These are phyloP conservation scores for Eutolmus rufibarbis DNA, from an alignment of 2,888 invertebrate genomes.

Conservation along the genomic window DNA sequence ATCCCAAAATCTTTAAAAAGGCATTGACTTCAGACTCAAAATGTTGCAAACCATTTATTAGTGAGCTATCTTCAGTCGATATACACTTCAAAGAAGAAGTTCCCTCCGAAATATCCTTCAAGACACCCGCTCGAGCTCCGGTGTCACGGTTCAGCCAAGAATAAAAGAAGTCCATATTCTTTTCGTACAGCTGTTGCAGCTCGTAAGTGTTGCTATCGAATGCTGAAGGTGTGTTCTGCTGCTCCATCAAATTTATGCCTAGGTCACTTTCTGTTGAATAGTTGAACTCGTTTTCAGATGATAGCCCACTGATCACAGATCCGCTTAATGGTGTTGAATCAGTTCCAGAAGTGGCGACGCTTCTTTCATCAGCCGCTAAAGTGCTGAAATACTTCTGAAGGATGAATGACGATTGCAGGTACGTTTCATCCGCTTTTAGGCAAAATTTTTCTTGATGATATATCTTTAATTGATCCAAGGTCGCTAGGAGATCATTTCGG, in stretches of 20 bases:
- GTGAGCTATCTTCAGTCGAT: not conserved
- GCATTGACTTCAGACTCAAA: not conserved
- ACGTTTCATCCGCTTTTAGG: not conserved
- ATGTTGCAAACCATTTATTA: not conserved
- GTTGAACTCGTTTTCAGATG: not conserved
- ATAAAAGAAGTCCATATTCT: not conserved
- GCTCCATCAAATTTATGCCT: not conserved
- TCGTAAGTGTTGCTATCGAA: not conserved
- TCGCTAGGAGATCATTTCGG: not conserved
- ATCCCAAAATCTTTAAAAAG: not conserved
- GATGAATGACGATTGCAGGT: not conserved
- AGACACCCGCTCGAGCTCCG: not conserved
- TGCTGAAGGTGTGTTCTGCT: not conserved
- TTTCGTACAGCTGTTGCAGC: not conserved
- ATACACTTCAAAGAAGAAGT: not conserved
- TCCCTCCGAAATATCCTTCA: not conserved
- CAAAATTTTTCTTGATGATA: not conserved
- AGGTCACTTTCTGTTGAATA: not conserved
- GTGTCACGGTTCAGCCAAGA: not conserved
- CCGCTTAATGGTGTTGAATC: not conserved
- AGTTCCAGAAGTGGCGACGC: not conserved
- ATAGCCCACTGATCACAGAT: not conserved
- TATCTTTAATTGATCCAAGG: not conserved
- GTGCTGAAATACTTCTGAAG: not conserved
- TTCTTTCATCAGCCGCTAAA: not conserved